These are phyloP conservation scores for Malacoctenus gilli DNA, from an alignment of 2,797 vertebrate genomes.

Conservation along the genomic window DNA sequence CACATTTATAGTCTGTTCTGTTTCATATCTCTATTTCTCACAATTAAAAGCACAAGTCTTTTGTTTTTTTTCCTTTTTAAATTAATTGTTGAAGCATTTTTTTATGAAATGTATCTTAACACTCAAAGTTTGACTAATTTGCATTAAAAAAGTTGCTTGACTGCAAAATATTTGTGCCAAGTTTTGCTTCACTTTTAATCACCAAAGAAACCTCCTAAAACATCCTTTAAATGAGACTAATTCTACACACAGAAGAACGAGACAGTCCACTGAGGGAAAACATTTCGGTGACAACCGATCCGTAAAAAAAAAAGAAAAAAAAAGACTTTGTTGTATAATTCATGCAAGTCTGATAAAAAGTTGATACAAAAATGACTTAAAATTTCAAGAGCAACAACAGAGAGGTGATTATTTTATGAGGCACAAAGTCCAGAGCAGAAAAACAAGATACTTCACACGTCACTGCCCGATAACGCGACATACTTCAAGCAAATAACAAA, in stretches of 20 bases:
- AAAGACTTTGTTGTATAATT: constrained; percentile 17
- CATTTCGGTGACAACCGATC: constrained; percentile 1
- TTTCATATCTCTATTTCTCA: too few species aligned
- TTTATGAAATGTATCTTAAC: too few species aligned
- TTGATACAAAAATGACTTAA: too few species aligned
- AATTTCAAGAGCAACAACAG: constrained; percentile 2
- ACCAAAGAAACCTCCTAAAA: constrained; percentile 1
- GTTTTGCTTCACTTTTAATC: background rate
- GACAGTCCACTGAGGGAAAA: background rate
- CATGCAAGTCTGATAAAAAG: constrained; percentile 4
- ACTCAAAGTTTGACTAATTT: too few species aligned
- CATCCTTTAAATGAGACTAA: background rate
- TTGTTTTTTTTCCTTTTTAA: too few species aligned
- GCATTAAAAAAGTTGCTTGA: too few species aligned
- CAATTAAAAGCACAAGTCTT: too few species aligned
- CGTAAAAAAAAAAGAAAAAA: too few species aligned
- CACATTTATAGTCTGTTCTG: too few species aligned
- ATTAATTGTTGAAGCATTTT: too few species aligned
- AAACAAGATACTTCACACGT: constrained; percentile 2
- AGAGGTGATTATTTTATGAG: background rate
- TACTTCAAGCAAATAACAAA: constrained; percentile 2
- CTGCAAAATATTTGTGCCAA: background rate
- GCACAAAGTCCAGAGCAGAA: background rate
- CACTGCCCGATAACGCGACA: constrained; percentile 3
- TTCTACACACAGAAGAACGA: too few species aligned